Evolutionary conservation across 2,113 vertebrate species (phyloP), one percentile per base, ranked within the genome.

Genomic region (Hydrochoerus hydrochaeris): DNA sequence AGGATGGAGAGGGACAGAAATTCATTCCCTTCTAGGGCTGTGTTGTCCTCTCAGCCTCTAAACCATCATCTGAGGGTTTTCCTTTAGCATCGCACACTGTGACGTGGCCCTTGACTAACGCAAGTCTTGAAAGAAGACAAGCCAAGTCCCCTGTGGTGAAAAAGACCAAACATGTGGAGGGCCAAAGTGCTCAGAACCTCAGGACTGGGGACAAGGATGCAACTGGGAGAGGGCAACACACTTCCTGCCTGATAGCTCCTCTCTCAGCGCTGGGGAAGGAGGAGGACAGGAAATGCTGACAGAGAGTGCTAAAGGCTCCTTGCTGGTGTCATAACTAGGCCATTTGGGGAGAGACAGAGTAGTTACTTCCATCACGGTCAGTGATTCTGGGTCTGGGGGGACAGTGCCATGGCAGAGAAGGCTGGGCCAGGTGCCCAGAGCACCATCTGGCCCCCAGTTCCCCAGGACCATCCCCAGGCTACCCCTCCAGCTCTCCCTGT

Each of bases 371-470:
- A 49, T 28, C 91, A 75, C 0, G 16, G 82, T 22, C 30, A 11
- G 1, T 13, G 22, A n/a, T 38, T 28, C 57, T 63, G 82, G 13
- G 38, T n/a, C n/a, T 52, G 10, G 20, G 4, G 63, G n/a, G 22
- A 44, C 12, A 7, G 2, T 11, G 32, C 24, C 20, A 19, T 10
- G 0, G 3, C 1, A 0, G 38, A 58, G 1, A 81, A 38, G 41
- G 26, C 12, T 1, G 20, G 73, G 10, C 32, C 22, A 3, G 12
- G n/a, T 28, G 30, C 30, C 3, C 3, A 28, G 26, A 54, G 32
- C 16, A 24, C 35, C 35, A 38, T 17, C 10, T 1, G 24, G 26
- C 32, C 30, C 22, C n/a, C 35, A 38, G 62, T 28, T 88, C 69
- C 32, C 80, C 80, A 80, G 85, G 30, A 30, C 58, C 20, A 65